Base-by-base conservation (phyloP, 2,888 invertebrate species). In the Agrotis segetum region DNA sequence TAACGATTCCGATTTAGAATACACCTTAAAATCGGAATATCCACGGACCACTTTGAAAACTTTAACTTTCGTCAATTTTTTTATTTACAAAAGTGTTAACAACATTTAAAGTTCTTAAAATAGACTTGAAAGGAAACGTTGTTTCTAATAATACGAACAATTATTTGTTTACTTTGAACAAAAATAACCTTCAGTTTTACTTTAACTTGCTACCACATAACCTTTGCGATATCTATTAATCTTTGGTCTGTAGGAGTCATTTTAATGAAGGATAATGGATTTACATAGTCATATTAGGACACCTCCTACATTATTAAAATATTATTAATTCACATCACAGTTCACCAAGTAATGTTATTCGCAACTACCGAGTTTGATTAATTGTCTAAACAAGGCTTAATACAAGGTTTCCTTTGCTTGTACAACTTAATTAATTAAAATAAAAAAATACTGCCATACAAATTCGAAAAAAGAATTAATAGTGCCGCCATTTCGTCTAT, bases 171-270 rank as follows among this genome's bases (percentile, higher is more conserved):
- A 83, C 66, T 59, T 49, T 46, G 47, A 50, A 73, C 74, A 46
- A 61, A 81, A 82, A 77, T 83, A 82, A 67, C 81, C 80, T 79
- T 68, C 67, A 58, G 34, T 16, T 9, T 50, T 53, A 79, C 64
- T 79, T 79, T 74, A 65, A 66, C 66, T 24, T 46, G 24, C 56
- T 40, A 50, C 74, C 46, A 53, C 21, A 46, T 65, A 68, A 65
- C 47, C 44, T 65, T 78, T 65, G 44, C 13, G 13, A 34, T 50
- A 61, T 46, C 49, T 44, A 44, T 61, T 49, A 44, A 78, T 55
- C 46, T 69, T 50, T 49, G 59, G 44, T 24, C 21, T 63, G 78
- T 78, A 56, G 68, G 80, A 68, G 53, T 69, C 13, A 63, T 69
- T 65, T 55, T 74, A 62, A 68, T 74, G 50, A 62, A 59, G 19